Percentiles rank a stretch among this genome's conserved stretches.
phyloP scores from a whole-genome alignment of 2,113 vertebrate species.

The Theristicus caerulescens region DNA sequence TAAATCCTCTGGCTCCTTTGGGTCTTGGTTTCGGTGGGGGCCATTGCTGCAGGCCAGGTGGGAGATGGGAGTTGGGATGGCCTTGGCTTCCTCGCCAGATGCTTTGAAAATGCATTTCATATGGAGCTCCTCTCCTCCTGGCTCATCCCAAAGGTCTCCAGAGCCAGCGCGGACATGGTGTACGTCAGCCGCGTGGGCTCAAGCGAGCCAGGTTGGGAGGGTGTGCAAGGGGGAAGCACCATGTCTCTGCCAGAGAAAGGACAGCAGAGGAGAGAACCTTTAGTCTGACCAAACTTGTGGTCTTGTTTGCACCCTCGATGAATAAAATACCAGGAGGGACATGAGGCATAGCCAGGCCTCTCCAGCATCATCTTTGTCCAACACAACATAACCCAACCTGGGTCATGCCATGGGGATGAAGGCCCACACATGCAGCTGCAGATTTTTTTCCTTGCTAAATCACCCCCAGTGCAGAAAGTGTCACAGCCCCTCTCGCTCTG shows the following conservation, averaged over 20 bases:
- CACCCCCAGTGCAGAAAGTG: background rate
- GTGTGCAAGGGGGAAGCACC: background rate
- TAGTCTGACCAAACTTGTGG: background rate
- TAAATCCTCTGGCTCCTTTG: background rate
- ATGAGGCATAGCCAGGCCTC: accelerated
- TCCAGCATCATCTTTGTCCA: background rate
- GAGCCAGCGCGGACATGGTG: accelerated
- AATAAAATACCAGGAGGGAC: background rate
- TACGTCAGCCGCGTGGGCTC: accelerated
- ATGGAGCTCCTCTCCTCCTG: background rate
- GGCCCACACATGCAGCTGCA: background rate
- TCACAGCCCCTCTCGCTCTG: background rate
- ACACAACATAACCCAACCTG: background rate
- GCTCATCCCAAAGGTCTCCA: background rate
- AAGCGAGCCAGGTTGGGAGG: background rate
- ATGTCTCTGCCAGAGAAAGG: background rate
- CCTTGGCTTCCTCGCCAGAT: background rate
- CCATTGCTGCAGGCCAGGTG: background rate
- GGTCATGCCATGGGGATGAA: background rate
- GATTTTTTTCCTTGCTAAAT: background rate
- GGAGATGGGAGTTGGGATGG: background rate
- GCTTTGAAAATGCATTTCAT: background rate
- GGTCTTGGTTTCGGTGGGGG: background rate
- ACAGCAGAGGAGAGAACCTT: background rate
- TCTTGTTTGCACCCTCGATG: background rate